Base-by-base conservation (phyloP, 2,888 invertebrate genomes). In the Drosophila mimetica region DNA sequence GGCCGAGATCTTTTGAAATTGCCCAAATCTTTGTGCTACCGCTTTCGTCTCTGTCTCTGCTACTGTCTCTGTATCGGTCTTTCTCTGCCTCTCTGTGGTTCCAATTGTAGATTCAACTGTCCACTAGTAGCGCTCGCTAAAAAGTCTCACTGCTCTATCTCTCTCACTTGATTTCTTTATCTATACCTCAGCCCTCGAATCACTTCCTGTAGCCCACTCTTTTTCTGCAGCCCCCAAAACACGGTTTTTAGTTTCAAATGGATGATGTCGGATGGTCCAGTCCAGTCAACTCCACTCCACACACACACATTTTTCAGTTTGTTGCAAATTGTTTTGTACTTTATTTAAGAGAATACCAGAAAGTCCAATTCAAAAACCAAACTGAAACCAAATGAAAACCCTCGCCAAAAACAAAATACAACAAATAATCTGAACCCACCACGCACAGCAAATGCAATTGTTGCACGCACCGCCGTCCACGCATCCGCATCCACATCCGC, bases 381-480 rank as follows among this genome's bases (percentile, higher is more conserved):
- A 67, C 54, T 59, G 53, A 77, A 74, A 70, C 46, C 57, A 58
- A 74, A 63, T 61, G 42, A 55, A 42, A 69, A 57, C 39, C 48
- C 52, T 46, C 60, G 46, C 41, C 70, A 70, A 64, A 52, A 69
- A 63, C 50, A 51, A 63, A 67, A 41, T 61, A 69, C 58, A 44
- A 71, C 51, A 50, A 82, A 88, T 90, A 89, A 87, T 88, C 87
- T 87, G 78, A 82, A 79, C 89, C 88, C 83, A 82, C 79, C 77
- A 84, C 78, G 88, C 85, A 91, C 89, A 91, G 91, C 91, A 91
- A 91, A 91, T 91, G 91, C 91, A 91, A 90, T 87, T 91, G 89
- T 89, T 91, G 83, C 91, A 90, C 86, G 89, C 91, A 80, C 82
- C 89, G 77, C 90, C 91, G 79, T 79, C 89, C 65, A 88, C 85